Evolutionary conservation across 2,797 vertebrate species (phyloP), one percentile per base, ranked within the genome.

Genomic region (Benthosema pterotum): DNA sequence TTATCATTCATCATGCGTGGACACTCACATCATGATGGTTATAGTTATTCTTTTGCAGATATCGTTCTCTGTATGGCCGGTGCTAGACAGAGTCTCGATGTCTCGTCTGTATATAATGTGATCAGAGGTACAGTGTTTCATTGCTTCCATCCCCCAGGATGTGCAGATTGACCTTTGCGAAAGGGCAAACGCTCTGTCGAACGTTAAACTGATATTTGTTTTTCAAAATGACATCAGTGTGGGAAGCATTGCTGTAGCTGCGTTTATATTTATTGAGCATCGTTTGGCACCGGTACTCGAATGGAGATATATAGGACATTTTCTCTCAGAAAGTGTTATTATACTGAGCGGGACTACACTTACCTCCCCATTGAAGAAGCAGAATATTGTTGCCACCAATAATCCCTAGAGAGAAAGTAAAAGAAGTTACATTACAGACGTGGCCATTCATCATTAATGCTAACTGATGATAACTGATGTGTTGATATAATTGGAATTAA

Each of bases 321-420:
- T 22, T 25, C 14, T 25, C 1, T 11, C 5, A 5, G 19, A 51
- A 51, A 22, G 12, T 52, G 28, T 38, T 46, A 58, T 42, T 64
- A 18, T 14, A 9, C 19, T 6, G 12, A 9, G 28, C 2, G 17
- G 2, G 17, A 59, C 53, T 19, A 15, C 60, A 5, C 78, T 94
- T 92, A 99, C 98, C 94, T 98, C 95, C 17, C 95, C 94, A 54
- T 99, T 99, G 91, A 95, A 98, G 91, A 99, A 99, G 89, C 98
- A 99, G 91, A 99, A 99, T 91, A 99, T 99, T 11, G 94, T 94
- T 38, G 98, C 94, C 70, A 99, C 97, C 66, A 99, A 93, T 81
- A 99, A 93, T 49, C 97, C 98, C 98, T 99, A 65, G 54, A 81
- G 82, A 81, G 61, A 74, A 73, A 65, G 46, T 5, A 77, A 52